Percentiles rank a stretch among this genome's conserved stretches.
Conservation (phyloP, 2,888 invertebrate genomes). For the Cerceris rybyensis region DNA sequence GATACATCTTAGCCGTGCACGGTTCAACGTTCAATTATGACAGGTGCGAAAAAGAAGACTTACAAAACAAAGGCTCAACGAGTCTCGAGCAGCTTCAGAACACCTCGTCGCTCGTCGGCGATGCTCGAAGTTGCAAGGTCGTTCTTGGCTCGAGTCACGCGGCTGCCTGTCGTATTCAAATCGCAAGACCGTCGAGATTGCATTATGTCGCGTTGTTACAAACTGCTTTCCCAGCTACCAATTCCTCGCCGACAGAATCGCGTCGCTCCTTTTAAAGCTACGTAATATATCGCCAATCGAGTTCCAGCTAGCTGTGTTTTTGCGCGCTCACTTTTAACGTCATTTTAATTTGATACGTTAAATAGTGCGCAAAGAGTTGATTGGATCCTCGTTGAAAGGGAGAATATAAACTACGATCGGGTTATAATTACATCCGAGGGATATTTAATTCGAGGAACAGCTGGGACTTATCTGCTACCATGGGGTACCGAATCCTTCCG, state of each 20-base stretch:
- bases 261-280: slow-evolving; percentile 32
- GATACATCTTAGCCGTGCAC: no score
- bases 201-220: slow-evolving; percentile 43
- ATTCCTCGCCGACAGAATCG: slow-evolving; percentile 23
- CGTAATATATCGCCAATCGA: slow-evolving; percentile 11
- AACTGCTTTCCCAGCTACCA: slow-evolving; percentile 24
- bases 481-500: no score
- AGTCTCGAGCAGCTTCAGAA: not conserved
- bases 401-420: not conserved
- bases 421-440: not conserved
- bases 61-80: no score
- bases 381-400: no score
- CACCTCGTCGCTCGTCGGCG: slow-evolving; percentile 53
- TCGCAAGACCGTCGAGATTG: slow-evolving; percentile 42
- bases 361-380: no score
- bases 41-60: no score
- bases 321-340: no score
- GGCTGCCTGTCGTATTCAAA: slow-evolving; percentile 55
- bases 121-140: slow-evolving; percentile 43
- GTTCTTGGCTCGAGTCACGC: slow-evolving; percentile 51
- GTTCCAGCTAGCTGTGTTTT: no score
- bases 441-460: not conserved
- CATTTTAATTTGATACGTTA: no score
- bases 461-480: not conserved
- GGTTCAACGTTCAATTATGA: not conserved